Evolutionary conservation across 2,113 vertebrate species (phyloP).

Genomic region (Esox niger): DNA sequence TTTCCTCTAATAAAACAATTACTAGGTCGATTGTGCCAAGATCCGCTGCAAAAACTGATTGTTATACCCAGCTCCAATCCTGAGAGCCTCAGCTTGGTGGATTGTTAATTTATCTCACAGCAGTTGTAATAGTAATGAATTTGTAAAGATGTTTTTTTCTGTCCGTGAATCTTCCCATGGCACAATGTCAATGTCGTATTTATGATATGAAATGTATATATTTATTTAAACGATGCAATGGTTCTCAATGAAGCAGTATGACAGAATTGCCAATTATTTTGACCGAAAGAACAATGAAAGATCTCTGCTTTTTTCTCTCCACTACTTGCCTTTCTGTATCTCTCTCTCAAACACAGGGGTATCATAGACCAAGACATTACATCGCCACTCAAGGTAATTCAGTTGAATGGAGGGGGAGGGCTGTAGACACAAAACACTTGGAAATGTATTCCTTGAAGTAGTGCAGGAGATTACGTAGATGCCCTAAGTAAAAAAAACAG

Average conservation of each 20-base stretch:
- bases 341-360: too few relatives aligned
- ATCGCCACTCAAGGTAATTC: constrained; percentile 87
- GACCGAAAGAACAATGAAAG: constrained; percentile 14
- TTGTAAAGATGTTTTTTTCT: constrained; percentile 16
- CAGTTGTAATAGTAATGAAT: constrained; percentile 37
- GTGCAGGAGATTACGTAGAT: constrained; percentile 51
- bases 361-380: constrained; percentile 85
- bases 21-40: constrained; percentile 4
- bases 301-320: constrained; percentile 26
- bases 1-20: constrained; percentile 40
- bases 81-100: background rate
- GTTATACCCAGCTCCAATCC: background rate
- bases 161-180: background rate
- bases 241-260: constrained; percentile 3
- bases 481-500: constrained; percentile 56
- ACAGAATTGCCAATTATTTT: constrained; percentile 24
- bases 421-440: constrained; percentile 20
- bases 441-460: constrained; percentile 34
- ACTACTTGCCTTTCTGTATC: too few relatives aligned
- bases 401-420: background rate
- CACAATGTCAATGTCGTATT: constrained; percentile 17
- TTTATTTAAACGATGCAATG: constrained; percentile 40
- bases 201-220: constrained; percentile 33
- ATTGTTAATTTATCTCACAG: constrained; percentile 26
- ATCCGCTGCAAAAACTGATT: background rate